Evolutionary conservation across 2,888 invertebrate genomes (phyloP).

Genomic region (Nymphalis c-album): DNA sequence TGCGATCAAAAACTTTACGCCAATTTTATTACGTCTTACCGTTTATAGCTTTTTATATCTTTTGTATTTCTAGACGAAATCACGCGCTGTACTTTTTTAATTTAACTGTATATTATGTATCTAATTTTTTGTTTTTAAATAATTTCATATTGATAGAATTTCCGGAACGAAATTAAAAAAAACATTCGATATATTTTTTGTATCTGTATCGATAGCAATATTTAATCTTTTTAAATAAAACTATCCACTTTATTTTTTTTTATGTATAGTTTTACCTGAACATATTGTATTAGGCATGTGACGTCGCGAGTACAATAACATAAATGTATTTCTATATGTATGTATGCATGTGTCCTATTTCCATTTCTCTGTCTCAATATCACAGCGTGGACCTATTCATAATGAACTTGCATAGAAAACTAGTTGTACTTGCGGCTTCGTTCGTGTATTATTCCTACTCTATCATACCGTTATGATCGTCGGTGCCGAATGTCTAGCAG

Average conservation of each 20-base stretch:
- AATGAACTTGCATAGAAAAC: not conserved
- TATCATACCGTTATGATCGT: too few species aligned
- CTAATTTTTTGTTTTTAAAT: too few species aligned
- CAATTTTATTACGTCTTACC: slow-evolving; percentile 1
- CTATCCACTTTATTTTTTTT: not conserved
- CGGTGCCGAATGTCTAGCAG: too few species aligned
- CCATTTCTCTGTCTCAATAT: slow-evolving; percentile 8
- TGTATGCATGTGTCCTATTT: slow-evolving; percentile 13
- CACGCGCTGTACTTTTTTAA: not conserved
- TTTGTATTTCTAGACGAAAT: not conserved
- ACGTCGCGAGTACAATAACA: slow-evolving; percentile 16
- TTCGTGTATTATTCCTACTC: too few species aligned
- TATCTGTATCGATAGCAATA: too few species aligned
- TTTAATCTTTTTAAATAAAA: too few species aligned
- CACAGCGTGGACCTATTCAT: not conserved
- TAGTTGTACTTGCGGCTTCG: not conserved
- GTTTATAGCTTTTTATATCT: not conserved
- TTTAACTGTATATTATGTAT: not conserved
- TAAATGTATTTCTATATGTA: slow-evolving; percentile 6
- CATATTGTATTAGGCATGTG: not conserved
- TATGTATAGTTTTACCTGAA: not conserved
- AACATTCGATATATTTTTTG: too few species aligned
- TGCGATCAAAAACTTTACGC: slow-evolving; percentile 4
- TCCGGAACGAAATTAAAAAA: too few species aligned
- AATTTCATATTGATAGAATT: too few species aligned